Evolutionary conservation across 2,797 vertebrate species (phyloP).

Genomic region (Chromobotia macracanthus): DNA sequence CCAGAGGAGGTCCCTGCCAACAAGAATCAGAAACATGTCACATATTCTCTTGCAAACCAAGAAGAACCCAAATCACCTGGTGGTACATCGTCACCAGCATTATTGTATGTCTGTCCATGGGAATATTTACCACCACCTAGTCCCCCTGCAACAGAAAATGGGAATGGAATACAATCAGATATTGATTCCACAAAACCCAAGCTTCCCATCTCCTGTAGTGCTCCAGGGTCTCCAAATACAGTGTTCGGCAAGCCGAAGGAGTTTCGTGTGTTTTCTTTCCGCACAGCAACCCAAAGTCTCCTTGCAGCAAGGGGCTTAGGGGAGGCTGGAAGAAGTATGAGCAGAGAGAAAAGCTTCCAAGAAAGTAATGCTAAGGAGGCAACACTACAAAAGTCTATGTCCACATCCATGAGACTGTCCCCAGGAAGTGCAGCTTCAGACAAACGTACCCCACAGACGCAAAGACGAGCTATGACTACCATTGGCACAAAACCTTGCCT

Average conservation of each 20-base stretch:
- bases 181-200: slow-evolving; percentile 63
- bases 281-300: slow-evolving; percentile 72
- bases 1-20: slow-evolving; percentile 56
- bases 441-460: slow-evolving; percentile 60
- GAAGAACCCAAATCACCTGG: slow-evolving; percentile 65
- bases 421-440: slow-evolving; percentile 61
- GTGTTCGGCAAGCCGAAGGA: slow-evolving; percentile 63
- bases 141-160: slow-evolving; percentile 55
- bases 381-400: slow-evolving; percentile 64
- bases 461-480: slow-evolving; percentile 71
- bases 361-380: slow-evolving; percentile 26
- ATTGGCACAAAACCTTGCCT: slow-evolving; percentile 75
- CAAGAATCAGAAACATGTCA: slow-evolving; percentile 79
- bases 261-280: slow-evolving; percentile 70
- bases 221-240: slow-evolving; percentile 73
- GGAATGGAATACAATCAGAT: slow-evolving; percentile 57
- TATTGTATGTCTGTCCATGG: slow-evolving; percentile 64
- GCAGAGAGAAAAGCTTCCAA: slow-evolving; percentile 41
- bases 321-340: slow-evolving; percentile 61
- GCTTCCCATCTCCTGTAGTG: slow-evolving; percentile 72
- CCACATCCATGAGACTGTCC: slow-evolving; percentile 61
- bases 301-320: slow-evolving; percentile 81
- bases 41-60: slow-evolving; percentile 75
- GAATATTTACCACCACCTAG: slow-evolving; percentile 59
- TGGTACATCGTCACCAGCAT: slow-evolving; percentile 62